These are phyloP conservation scores for Tyrannus savana DNA, from an alignment of 2,113 vertebrate species.

Conservation along the genomic window DNA sequence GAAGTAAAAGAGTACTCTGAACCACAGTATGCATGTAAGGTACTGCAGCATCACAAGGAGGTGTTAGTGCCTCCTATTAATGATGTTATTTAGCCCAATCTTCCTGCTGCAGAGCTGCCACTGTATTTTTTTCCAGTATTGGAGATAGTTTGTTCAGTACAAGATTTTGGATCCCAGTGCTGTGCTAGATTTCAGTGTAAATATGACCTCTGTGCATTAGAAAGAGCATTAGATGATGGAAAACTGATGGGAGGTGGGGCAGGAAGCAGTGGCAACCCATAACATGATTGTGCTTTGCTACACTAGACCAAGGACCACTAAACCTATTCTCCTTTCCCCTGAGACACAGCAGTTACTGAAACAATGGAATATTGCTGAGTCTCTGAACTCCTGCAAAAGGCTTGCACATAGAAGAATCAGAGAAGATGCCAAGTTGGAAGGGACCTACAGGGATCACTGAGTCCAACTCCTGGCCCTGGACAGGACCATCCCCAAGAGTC, in stretches of 20 bases:
- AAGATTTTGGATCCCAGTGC: neutral
- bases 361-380: neutral
- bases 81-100: rapidly evolving
- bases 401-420: neutral
- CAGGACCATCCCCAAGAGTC: neutral
- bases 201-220: neutral
- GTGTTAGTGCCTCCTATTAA: neutral
- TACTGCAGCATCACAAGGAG: neutral
- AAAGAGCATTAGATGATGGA: neutral
- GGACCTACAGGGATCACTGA: neutral
- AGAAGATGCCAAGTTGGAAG: neutral
- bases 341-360: neutral
- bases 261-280: neutral
- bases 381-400: neutral
- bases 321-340: neutral
- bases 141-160: neutral
- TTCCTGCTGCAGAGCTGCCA: neutral
- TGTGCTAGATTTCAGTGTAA: neutral
- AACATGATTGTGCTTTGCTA: neutral
- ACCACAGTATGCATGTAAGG: too few species aligned
- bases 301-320: neutral
- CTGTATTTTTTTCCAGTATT: neutral
- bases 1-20: neutral
- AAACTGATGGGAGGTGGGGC: neutral
- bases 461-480: neutral